Evolutionary conservation across 2,113 vertebrate species (phyloP), one percentile per base, ranked within the genome.

Genomic region (Orthonyx spaldingii): DNA sequence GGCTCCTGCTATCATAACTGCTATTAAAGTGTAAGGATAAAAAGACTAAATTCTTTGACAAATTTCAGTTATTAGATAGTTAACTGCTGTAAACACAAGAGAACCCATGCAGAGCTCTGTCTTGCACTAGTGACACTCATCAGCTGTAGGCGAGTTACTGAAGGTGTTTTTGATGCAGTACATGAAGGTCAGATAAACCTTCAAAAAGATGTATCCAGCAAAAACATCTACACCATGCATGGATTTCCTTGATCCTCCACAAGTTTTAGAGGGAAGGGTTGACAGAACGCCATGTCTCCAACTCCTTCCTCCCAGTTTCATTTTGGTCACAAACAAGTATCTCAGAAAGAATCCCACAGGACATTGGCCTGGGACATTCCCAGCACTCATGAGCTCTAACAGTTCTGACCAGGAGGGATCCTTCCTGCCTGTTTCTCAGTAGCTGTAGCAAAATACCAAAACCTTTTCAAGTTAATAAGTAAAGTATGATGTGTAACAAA

Each of bases 61-160:
- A 83, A 86, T 79, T 89, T 82, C 56, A 92, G 27, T 96, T 93
- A 82, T 78, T 78, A 69, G 63, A 13, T 26, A 64, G 89, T 53
- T 94, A 84, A 65, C 47, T 68, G 71, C 55, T 84, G 71, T 85
- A 96, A 97, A 96, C 75, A 96, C 22, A 1, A 56, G 81, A 71
- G 94, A 88, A 70, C 37, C 56, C 96, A 80, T 52, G 84, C 84
- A 77, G 92, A 91, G 81, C 56, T 77, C 92, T 88, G 53, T 24
- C 82, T 64, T 76, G 39, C 41, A 74, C 72, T 72, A 84, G 75
- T 64, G 79, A 82, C 90, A 84, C 71, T 95, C 90, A 88, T 91
- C 95, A 96, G 80, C 70, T 82, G 74, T 11, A 85, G 81, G 3
- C 0, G 76, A 92, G 77, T 53, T 84, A 61, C 26, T 55, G 42